These are phyloP conservation scores for Erannis defoliaria DNA, from an alignment of 2,888 invertebrate species.

Conservation along the genomic window DNA sequence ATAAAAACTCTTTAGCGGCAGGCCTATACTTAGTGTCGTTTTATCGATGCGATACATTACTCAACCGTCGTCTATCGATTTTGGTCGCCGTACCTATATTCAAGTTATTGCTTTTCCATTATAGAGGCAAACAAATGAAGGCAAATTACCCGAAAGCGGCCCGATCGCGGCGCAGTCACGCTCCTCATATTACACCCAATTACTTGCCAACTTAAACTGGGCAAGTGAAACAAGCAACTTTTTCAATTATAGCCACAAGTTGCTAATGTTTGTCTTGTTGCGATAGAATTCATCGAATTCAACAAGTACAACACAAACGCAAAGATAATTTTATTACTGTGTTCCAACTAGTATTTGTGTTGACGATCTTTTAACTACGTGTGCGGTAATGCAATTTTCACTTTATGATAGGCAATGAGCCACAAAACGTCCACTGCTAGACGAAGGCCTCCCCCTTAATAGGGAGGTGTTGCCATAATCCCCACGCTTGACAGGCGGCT, in stretches of 20 bases:
- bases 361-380: too few species aligned
- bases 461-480: too few species aligned
- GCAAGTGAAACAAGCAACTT: conserved; percentile 23
- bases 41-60: not conserved
- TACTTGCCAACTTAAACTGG: conserved; percentile 14
- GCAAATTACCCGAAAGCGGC: conserved; percentile 25
- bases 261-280: not conserved
- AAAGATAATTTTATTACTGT: not conserved
- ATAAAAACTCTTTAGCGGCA: too few species aligned
- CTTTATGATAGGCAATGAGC: not conserved
- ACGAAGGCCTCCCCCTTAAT: too few species aligned
- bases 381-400: too few species aligned
- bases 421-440: too few species aligned
- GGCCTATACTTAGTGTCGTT: not conserved
- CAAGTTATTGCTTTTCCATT: conserved; percentile 21
- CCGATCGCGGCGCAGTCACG: conserved; percentile 23
- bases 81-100: not conserved
- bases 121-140: conserved; percentile 20
- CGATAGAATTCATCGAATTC: not conserved
- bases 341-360: not conserved
- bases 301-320: not conserved
- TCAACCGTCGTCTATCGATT: not conserved
- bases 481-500: too few species aligned
- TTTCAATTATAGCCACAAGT: conserved; percentile 17
- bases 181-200: conserved; percentile 15